These are phyloP conservation scores for Addax nasomaculatus DNA, from an alignment of 2,113 vertebrate species.

Conservation along the genomic window DNA sequence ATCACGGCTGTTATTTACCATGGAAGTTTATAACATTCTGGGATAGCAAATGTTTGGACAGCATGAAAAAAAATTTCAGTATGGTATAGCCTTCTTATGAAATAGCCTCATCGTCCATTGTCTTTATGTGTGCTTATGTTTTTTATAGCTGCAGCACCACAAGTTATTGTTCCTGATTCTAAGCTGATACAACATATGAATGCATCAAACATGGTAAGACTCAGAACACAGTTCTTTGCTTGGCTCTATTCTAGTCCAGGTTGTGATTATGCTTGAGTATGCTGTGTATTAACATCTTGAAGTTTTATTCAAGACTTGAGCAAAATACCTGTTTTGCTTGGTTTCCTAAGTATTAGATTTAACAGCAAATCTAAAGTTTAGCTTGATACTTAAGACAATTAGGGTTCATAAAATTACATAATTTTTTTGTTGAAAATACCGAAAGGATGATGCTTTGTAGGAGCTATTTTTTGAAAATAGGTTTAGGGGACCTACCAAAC, in stretches of 20 bases:
- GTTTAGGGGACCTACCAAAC: background rate
- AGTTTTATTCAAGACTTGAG: slow-evolving; percentile 15
- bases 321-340: background rate
- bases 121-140: background rate
- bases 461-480: background rate
- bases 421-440: background rate
- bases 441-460: background rate
- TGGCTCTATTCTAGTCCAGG: background rate
- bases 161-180: slow-evolving; percentile 96
- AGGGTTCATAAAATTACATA: background rate
- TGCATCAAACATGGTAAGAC: slow-evolving; percentile 93
- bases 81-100: background rate
- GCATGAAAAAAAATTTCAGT: background rate
- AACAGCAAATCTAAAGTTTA: slow-evolving; percentile 1
- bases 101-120: background rate
- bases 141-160: slow-evolving; percentile 89
- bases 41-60: background rate
- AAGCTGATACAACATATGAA: slow-evolving; percentile 96
- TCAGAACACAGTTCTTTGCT: background rate
- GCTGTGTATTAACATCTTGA: background rate
- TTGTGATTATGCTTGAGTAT: background rate
- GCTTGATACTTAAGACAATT: background rate
- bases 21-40: background rate
- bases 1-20: background rate
- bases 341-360: slow-evolving; percentile 19